A percentile compares a stretch with the other conserved stretches of the same genome.
These are phyloP conservation scores for Temnothorax ravouxi DNA, from an alignment of 2,888 invertebrate species.

Conservation along the genomic window DNA sequence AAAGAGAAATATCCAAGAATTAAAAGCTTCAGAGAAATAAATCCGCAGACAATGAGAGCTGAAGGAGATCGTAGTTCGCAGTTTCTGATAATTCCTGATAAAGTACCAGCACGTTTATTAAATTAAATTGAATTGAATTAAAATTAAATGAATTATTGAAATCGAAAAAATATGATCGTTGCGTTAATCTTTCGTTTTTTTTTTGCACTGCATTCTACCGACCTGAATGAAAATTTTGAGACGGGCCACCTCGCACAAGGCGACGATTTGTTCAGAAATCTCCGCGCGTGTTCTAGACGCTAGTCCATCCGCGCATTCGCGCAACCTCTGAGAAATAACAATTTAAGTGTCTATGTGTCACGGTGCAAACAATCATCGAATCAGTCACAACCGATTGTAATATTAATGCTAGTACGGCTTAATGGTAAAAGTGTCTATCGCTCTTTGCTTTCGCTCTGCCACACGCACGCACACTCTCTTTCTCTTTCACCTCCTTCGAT, in stretches of 20 bases:
- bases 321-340: conserved; percentile 69
- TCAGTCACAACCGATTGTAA: conserved; percentile 84
- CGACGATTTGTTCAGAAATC: not conserved
- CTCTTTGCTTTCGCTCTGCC: conserved; percentile 51
- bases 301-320: conserved; percentile 22
- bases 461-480: conserved; percentile 59
- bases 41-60: not conserved
- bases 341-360: conserved; percentile 85
- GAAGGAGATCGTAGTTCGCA: not conserved
- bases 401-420: conserved; percentile 80
- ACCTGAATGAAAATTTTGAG: not conserved
- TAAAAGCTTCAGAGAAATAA: not conserved
- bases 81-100: not conserved
- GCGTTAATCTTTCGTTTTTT: not conserved
- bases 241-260: not conserved
- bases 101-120: not conserved
- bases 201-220: too few species aligned
- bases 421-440: conserved; percentile 76
- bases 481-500: conserved; percentile 69
- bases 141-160: not conserved
- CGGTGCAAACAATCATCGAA: conserved; percentile 86
- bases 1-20: not conserved
- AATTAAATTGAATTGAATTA: not conserved
- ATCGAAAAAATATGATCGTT: not conserved
- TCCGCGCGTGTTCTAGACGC: not conserved